Conservation (phyloP, 2,797 vertebrate species). For the Peromyscus eremicus region DNA sequence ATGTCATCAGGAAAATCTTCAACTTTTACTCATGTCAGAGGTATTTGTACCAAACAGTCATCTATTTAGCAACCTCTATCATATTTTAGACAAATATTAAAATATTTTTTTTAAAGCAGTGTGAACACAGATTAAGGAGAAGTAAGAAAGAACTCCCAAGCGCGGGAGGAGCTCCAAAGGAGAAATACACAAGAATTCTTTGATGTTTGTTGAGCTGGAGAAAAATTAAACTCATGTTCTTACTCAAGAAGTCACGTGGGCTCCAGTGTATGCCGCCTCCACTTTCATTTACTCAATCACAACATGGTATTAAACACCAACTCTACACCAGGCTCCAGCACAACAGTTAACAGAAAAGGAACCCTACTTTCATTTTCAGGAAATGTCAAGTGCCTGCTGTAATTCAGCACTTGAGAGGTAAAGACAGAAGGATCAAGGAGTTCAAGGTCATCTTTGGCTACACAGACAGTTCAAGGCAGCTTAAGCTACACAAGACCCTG, state of each 20-base stretch:
- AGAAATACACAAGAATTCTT: neutral
- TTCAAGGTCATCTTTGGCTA: neutral
- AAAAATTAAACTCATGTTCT: slow-evolving; percentile 57
- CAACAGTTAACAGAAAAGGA: slow-evolving; percentile 14
- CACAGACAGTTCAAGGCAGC: neutral
- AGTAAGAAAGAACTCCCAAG: neutral
- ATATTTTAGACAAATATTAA: slow-evolving; percentile 29
- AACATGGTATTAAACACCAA: neutral
- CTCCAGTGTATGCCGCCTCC: slow-evolving; percentile 12
- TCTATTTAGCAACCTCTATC: slow-evolving; percentile 11
- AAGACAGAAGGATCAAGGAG: neutral
- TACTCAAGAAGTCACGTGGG: neutral
- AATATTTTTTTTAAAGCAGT: neutral
- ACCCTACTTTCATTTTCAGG: slow-evolving; percentile 30
- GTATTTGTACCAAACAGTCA: slow-evolving; percentile 29
- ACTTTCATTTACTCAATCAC: slow-evolving; percentile 34
- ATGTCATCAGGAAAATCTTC: neutral
- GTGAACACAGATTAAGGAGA: neutral
- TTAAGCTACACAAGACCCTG: neutral
- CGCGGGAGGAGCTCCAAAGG: neutral
- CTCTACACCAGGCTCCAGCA: neutral
- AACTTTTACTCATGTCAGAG: slow-evolving; percentile 46
- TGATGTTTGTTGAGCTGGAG: slow-evolving; percentile 35
- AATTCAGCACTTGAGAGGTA: neutral
- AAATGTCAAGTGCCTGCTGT: neutral